Percentiles rank a stretch among this genome's conserved stretches.
Evolutionary conservation across 1,140 invertebrate species (phyloP).

Genomic region (Belonocnema kinseyi): DNA sequence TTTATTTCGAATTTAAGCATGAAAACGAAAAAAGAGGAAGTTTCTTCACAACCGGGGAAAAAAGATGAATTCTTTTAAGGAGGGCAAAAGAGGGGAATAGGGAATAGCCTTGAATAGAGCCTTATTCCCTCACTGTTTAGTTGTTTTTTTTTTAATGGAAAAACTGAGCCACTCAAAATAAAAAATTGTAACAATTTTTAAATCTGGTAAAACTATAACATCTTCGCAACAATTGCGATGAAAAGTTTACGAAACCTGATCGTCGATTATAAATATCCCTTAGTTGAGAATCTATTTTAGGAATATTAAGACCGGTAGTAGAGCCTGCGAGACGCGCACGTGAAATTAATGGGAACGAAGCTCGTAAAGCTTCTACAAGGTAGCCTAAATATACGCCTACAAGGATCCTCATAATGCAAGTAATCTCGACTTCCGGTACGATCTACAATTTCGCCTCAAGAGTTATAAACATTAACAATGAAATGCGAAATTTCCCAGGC

Average conservation of each 20-base stretch:
- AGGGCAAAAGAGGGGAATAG: no score
- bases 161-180: no score
- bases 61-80: no score
- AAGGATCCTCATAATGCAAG: conserved; percentile 45
- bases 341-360: conserved; percentile 66
- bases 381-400: conserved; percentile 69
- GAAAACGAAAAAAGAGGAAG: no score
- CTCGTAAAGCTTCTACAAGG: conserved; percentile 65
- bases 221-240: conserved; percentile 31
- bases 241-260: conserved; percentile 55
- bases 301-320: conserved; percentile 59
- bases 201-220: neutral
- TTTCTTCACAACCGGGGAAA: no score
- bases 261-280: conserved; percentile 61
- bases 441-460: conserved; percentile 1
- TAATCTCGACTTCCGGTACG: conserved; percentile 59
- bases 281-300: conserved; percentile 60
- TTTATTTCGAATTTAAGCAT: no score
- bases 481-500: no score
- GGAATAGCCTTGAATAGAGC: no score
- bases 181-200: neutral
- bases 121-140: no score
- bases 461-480: neutral
- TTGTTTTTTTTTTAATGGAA: no score
- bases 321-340: conserved; percentile 55